Evolutionary conservation across 2,797 vertebrate species (phyloP).

Genomic region (Helostoma temminkii): DNA sequence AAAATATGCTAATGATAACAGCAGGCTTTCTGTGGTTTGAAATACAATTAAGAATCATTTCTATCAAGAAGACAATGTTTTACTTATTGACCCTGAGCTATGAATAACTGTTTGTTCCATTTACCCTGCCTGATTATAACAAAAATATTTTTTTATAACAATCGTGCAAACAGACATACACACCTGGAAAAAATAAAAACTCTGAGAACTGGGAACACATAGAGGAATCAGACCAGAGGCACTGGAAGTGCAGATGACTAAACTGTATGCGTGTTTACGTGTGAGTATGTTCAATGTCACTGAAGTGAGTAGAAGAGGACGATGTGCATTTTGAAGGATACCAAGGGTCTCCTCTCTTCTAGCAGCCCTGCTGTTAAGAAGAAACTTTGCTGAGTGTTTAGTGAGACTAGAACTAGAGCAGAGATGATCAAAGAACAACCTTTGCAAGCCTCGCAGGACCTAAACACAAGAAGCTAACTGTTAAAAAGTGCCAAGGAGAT

Average conservation of each 20-base stretch:
- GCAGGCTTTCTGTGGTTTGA: slow-evolving; percentile 15
- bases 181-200: too few species aligned
- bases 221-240: not conserved
- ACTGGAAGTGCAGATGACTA: slow-evolving; percentile 18
- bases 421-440: slow-evolving; percentile 39
- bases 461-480: not conserved
- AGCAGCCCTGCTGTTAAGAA: slow-evolving; percentile 44
- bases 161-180: not conserved
- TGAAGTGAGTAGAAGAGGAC: slow-evolving; percentile 56
- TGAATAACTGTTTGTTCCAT: slow-evolving; percentile 23
- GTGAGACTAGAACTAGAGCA: slow-evolving; percentile 56
- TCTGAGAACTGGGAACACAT: not conserved
- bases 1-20: slow-evolving; percentile 33
- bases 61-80: not conserved
- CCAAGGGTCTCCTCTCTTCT: slow-evolving; percentile 55
- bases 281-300: slow-evolving; percentile 40
- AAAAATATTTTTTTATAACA: not conserved
- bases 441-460: slow-evolving; percentile 10
- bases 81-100: slow-evolving; percentile 19
- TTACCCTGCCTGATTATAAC: slow-evolving; percentile 1
- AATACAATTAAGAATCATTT: not conserved
- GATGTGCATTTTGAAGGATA: slow-evolving; percentile 62
- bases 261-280: slow-evolving; percentile 30
- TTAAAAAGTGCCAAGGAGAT: not conserved
- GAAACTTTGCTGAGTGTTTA: slow-evolving; percentile 68